Evolutionary conservation across 2,113 vertebrate species (phyloP), one percentile per base, ranked within the genome.

Genomic region (Bubalus kerabau): DNA sequence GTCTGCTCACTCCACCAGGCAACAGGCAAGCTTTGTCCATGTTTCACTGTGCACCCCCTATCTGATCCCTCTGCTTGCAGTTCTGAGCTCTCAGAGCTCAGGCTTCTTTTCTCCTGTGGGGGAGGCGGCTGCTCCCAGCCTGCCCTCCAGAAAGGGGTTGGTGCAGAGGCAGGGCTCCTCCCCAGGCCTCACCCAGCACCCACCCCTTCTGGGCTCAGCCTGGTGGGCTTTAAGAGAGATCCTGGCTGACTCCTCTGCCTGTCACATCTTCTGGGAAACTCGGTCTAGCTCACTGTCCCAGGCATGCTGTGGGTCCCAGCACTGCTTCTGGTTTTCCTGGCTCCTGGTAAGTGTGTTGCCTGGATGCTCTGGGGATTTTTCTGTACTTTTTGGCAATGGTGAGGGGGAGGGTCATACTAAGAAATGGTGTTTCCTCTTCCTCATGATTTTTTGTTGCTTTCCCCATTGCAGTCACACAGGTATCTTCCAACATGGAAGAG

Each of bases 21-120:
- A 19, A 56, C 36, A n/a, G 28, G 30, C 52, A 13, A n/a, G 30
- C 11, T 10, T 10, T 5, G 56, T 43, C 15, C 2, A 1, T 0
- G 4, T 80, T 48, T 48, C 76, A 1, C 43, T 16, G 14, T n/a
- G n/a, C n/a, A n/a, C 6, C n/a, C 26, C 6, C 3, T 6, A 43
- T 28, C 24, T 26, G 48, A 26, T 28, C 15, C 28, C 24, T 54
- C 21, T 40, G 50, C 52, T 54, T 50, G 71, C 54, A 56, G 13
- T 21, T 89, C 64, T 14, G n/a, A 30, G 50, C 24, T 28, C 64
- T 30, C 46, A 3, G 32, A 26, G 13, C 87, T 30, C 76, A 48
- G 24, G 24, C 23, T 67, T 9, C 24, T 14, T 2, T 26, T 30
- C n/a, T 67, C 80, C 14, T 59, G 2, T 78, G 0, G 76, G 26